These are phyloP conservation scores for Sparidentex hasta DNA, from an alignment of 2,797 vertebrate species.

Conservation along the genomic window DNA sequence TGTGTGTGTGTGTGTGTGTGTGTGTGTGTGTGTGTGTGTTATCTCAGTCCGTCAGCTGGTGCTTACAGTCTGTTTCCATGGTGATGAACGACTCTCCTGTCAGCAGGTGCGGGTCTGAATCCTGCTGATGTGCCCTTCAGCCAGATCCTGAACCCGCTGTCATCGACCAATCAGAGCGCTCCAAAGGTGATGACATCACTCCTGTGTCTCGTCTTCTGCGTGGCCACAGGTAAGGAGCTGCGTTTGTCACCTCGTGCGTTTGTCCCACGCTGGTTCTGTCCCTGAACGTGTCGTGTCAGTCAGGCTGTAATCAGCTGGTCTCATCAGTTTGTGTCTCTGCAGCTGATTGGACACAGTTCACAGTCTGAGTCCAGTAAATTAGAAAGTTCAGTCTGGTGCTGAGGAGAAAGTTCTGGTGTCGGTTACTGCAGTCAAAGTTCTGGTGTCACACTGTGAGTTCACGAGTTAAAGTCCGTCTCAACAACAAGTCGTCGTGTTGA, in stretches of 20 bases:
- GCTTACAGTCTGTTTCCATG: conserved; percentile 25
- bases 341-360: conserved; percentile 1
- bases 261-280: not conserved
- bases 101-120: not conserved
- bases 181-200: not conserved
- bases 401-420: too few species aligned
- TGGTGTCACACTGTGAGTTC: too few species aligned
- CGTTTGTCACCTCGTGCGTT: too few species aligned
- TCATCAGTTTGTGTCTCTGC: not conserved
- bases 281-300: not conserved
- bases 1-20: conserved; percentile 21
- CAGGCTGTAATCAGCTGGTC: not conserved
- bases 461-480: too few species aligned
- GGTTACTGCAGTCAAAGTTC: too few species aligned
- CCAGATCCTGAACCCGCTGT: not conserved
- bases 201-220: not conserved
- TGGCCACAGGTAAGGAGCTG: not conserved
- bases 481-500: too few species aligned
- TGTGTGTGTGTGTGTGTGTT: conserved; percentile 25
- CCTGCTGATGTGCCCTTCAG: not conserved
- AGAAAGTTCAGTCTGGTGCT: not conserved
- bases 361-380: conserved; percentile 7
- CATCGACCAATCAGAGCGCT: conserved; percentile 4
- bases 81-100: conserved; percentile 24
- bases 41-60: conserved; percentile 42